Base-by-base conservation (phyloP, 2,888 invertebrate genomes). In the Iphiclides podalirius region DNA sequence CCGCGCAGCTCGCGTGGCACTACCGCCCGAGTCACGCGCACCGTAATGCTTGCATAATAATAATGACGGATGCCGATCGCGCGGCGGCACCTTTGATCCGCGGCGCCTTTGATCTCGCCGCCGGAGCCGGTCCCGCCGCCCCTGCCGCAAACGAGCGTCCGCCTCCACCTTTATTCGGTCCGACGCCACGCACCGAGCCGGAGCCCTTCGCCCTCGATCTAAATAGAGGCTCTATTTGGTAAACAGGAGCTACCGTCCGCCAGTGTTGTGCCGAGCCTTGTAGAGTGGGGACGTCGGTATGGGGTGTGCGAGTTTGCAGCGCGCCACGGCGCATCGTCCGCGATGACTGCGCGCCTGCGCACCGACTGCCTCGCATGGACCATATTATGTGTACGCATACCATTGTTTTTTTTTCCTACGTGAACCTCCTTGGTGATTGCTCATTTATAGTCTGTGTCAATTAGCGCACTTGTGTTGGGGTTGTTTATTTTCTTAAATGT, bases 11-110 rank as follows among this genome's bases (percentile, higher is more conserved):
- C 85, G 86, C 87, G 87, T 85, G 85, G 83, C 83, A 81, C 81
- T 83, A 85, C 80, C 82, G 85, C 81, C 77, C 75, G 84, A 87
- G 82, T 88, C 87, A 88, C 87, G 87, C 87, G 84, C 81, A 83
- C 81, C 79, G 86, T 88, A 88, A 87, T 88, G 87, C 87, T 88
- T 88, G 87, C 87, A 88, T 88, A 88, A 87, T 88, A 88, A 88
- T 88, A 88, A 88, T 88, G 87, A 88, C 87, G 87, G 87, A 87
- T 87, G 87, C 87, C 87, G 87, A 88, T 88, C 87, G 87, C 87
- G 86, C 83, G 79, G 86, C 87, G 87, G 87, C 79, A 64, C 80
- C 85, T 87, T 88, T 88, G 87, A 88, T 88, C 87, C 79, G 79
- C 74, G 75, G 72, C 71, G 75, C 84, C 69, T 87, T 88, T 87